A percentile compares a stretch with the other conserved stretches of the same genome.
These are phyloP conservation scores for Sturnira hondurensis DNA, from an alignment of 2,113 vertebrate species.

Conservation along the genomic window DNA sequence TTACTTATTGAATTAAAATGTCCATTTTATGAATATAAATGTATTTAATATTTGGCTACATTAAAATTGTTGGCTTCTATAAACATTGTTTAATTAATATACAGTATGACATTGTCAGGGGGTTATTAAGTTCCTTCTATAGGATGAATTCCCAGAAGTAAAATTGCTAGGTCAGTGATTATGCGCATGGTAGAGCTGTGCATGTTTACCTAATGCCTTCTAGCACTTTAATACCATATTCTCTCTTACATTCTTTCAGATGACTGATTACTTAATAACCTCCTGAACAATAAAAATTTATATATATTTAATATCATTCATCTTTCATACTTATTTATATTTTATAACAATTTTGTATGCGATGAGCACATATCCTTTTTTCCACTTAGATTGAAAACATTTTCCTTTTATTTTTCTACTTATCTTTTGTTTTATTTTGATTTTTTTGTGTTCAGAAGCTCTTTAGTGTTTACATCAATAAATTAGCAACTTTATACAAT, in stretches of 20 bases:
- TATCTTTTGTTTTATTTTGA: background rate
- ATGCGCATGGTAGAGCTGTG: background rate
- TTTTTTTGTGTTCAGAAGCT: background rate
- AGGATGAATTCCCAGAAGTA: background rate
- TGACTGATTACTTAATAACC: background rate
- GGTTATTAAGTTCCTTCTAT: background rate
- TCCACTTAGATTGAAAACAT: background rate
- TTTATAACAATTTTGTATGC: background rate
- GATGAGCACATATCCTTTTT: background rate
- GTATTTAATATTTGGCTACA: background rate
- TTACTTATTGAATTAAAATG: background rate
- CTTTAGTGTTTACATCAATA: background rate
- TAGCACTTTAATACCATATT: background rate
- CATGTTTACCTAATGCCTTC: background rate
- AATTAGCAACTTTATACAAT: background rate
- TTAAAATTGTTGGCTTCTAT: background rate
- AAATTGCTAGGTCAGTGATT: background rate
- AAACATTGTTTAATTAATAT: background rate
- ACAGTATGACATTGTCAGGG: background rate
- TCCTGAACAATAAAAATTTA: background rate
- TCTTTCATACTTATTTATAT: background rate
- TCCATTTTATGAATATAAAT: background rate
- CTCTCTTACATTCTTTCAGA: background rate
- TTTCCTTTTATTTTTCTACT: background rate
- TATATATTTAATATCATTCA: background rate